Evolutionary conservation across 2,113 vertebrate species (phyloP).

Genomic region (Lates calcarifer): DNA sequence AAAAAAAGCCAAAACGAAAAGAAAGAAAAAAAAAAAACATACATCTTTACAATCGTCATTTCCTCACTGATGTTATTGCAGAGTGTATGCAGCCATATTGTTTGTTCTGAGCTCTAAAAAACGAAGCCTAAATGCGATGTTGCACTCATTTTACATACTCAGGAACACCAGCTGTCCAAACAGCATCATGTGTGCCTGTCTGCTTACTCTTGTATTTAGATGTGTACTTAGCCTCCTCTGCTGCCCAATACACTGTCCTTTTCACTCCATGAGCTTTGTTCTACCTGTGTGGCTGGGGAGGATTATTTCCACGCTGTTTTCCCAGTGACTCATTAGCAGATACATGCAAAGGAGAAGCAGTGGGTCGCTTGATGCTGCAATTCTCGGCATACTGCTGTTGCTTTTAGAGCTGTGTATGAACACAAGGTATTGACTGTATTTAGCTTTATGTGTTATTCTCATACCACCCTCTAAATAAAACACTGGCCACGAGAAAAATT

Average conservation of each 20-base stretch:
- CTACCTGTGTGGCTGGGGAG: slow-evolving; percentile 80
- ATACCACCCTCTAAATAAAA: background rate
- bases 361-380: slow-evolving; percentile 37
- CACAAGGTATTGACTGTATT: background rate
- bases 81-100: slow-evolving; percentile 44
- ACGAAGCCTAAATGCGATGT: slow-evolving; percentile 75
- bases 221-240: slow-evolving; percentile 84
- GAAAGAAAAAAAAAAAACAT: background rate
- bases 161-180: slow-evolving; percentile 86
- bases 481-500: background rate
- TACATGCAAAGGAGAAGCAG: slow-evolving; percentile 45
- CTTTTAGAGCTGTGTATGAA: slow-evolving; percentile 42
- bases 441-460: background rate
- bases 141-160: slow-evolving; percentile 77
- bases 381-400: slow-evolving; percentile 44
- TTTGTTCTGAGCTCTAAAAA: slow-evolving; percentile 70
- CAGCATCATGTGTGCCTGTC: slow-evolving; percentile 82
- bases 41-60: slow-evolving; percentile 38
- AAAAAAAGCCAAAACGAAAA: slow-evolving; percentile 17
- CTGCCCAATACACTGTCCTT: slow-evolving; percentile 79
- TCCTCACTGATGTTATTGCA: slow-evolving; percentile 44
- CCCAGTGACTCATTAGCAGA: slow-evolving; percentile 71
- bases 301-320: slow-evolving; percentile 78
- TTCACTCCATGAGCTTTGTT: slow-evolving; percentile 82
- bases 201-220: slow-evolving; percentile 81